A percentile compares a stretch with the other conserved stretches of the same genome.
Conservation (phyloP, 2,888 invertebrate genomes). For the Philonicus albiceps region DNA sequence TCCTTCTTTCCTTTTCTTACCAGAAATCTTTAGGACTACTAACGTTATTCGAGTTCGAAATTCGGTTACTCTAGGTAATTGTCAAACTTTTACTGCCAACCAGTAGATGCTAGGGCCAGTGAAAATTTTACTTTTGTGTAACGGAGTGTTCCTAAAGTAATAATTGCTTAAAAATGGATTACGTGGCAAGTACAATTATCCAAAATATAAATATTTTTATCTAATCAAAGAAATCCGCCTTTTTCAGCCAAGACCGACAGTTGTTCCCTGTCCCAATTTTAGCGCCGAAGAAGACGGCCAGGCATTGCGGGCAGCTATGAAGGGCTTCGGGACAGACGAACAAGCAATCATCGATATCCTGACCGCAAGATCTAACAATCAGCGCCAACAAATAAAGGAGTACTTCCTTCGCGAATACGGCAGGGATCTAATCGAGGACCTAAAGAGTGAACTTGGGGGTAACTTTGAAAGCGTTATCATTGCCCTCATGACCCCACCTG, state of each 20-base stretch:
- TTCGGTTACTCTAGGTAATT: neutral
- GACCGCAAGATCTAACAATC: constrained; percentile 71
- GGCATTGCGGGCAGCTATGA: constrained; percentile 72
- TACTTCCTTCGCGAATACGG: constrained; percentile 69
- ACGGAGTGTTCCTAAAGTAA: neutral
- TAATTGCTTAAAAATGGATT: constrained; percentile 29
- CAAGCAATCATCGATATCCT: constrained; percentile 76
- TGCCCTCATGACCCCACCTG: constrained; percentile 73
- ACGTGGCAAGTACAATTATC: neutral
- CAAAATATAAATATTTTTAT: neutral
- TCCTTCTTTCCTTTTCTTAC: neutral
- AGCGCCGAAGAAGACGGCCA: constrained; percentile 71
- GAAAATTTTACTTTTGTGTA: neutral
- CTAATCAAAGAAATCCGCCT: neutral
- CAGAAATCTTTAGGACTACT: neutral
- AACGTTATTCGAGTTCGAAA: neutral
- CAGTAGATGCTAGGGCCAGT: neutral
- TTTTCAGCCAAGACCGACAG: constrained; percentile 64
- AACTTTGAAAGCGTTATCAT: constrained; percentile 77
- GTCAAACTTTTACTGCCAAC: neutral
- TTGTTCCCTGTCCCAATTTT: constrained; percentile 68
- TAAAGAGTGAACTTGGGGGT: constrained; percentile 77
- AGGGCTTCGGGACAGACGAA: constrained; percentile 77
- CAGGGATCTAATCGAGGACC: constrained; percentile 70
- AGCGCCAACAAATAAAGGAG: constrained; percentile 74